phyloP scores from a whole-genome alignment of 1,140 invertebrate species.

The Helicoverpa zea region DNA sequence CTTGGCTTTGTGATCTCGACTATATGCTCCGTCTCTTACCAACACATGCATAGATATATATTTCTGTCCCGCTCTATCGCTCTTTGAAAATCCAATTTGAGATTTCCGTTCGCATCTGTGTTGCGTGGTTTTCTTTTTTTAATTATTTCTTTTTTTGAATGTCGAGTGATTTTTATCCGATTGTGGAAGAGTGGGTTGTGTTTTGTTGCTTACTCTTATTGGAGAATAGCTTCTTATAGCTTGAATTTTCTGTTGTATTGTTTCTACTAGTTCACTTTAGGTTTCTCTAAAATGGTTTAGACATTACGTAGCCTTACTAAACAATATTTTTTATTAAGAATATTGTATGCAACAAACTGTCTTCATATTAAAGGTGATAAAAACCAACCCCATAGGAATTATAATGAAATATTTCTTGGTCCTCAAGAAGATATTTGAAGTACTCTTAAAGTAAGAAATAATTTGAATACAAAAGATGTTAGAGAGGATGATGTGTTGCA shows the following conservation, averaged over 20 bases:
- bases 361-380: no score
- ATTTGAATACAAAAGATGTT: conserved; percentile 19
- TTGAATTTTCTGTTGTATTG: no score
- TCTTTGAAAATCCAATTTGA: conserved; percentile 68
- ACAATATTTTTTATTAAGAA: no score
- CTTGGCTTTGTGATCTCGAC: conserved; percentile 76
- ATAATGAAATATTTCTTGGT: neutral
- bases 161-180: conserved; percentile 30
- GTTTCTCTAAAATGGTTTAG: no score
- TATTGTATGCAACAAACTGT: no score
- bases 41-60: conserved; percentile 33
- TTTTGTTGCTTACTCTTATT: neutral
- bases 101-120: conserved; percentile 63
- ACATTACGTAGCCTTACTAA: no score
- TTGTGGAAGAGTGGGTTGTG: conserved; percentile 9
- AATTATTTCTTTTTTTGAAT: conserved; percentile 46
- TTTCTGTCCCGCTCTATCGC: conserved; percentile 54
- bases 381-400: neutral
- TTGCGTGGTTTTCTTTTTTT: conserved; percentile 59
- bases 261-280: no score
- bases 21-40: conserved; percentile 60
- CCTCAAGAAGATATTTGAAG: conserved; percentile 5
- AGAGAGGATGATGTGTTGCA: conserved; percentile 18
- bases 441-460: neutral
- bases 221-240: no score